Evolutionary conservation across 2,888 invertebrate genomes (phyloP), one percentile per base, ranked within the genome.

Genomic region (Glaucopsyche alexis): DNA sequence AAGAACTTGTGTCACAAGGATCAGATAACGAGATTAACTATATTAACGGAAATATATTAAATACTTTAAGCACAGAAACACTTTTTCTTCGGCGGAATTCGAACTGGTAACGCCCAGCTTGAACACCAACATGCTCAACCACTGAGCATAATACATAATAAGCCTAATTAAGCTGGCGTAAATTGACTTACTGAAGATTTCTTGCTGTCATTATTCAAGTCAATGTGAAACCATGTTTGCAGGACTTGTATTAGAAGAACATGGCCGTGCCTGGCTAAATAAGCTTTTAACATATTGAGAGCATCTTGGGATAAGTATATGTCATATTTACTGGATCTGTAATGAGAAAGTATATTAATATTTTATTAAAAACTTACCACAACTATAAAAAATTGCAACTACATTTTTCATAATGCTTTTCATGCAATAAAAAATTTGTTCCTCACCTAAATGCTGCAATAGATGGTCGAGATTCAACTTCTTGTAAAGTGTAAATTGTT

Each of bases 321-420:
- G 81, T 95, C 95, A 87, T 95, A 96, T 89, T 96, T 96, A 81
- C 95, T 95, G 45, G 95, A 95, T 81, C 96, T 95, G 84, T 84
- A 94, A 74, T 71, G 71, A 67, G 73, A 38, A 19, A 65, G 6
- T 16, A 52, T 16, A 16, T 52, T 16, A 52, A 52, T 52, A 29
- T 29, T 29, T 29, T 52, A 52, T 52, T n/a, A 52, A 9, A 52
- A 3, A 52, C 7, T 52, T 45, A 45, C 11, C 29, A 29, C 4
- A 3, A 29, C 29, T 1, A 29, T 29, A 29, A 29, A 29, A 3
- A 29, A 29, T 29, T 29, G 29, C 42, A 42, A 42, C 42, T 42
- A 5, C 42, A 42, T 42, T 42, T 42, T 4, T 29, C 1, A 29
- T n/a, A n/a, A n/a, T 29, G 19, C 40, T 13, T 49, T 16, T 67